Base-by-base conservation (phyloP, 2,888 invertebrate genomes). In the Chromoteleia sp. region DNA sequence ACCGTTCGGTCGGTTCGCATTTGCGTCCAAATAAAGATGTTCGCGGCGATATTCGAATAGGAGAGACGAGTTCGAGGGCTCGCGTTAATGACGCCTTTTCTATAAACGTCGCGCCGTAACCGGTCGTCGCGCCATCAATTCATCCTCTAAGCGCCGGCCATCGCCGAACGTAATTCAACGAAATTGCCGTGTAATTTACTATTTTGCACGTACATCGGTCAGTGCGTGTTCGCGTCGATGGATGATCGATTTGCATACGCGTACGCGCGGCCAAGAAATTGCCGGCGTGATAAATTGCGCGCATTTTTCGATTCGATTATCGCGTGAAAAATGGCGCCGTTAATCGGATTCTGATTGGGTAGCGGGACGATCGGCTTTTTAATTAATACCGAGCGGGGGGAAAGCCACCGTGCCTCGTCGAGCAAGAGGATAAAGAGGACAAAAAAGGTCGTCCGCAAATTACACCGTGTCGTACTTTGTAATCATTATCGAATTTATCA, bases 101-200 rank as follows among this genome's bases (percentile, higher is more conserved):
- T 65, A 79, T 73, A 73, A 73, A 79, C 50, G 73, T 79, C 67
- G 52, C 52, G 52, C 25, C 41, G 59, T 61, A 79, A 79, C 73
- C 73, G 79, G 79, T 73, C 65, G 73, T 73, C 79, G 67, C 73
- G 39, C 65, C 79, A 67, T 71, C 67, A 79, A 73, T 79, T 79
- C 68, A 59, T 48, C 73, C 36, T 54, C 73, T 79, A 79, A 79
- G 65, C 61, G 79, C 58, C 58, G 61, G 29, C 56, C 71, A 59
- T 52, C 73, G 39, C 41, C 71, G 80, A 84, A 82, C 86, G 81
- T 84, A 84, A 84, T 83, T 84, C 84, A 78, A 82, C 83, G 82
- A 86, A 85, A 88, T 88, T 88, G 87, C 88, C 61, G 29, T 82
- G 86, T 87, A 88, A 88, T 88, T 86, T 84, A 84, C 83, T 84